phyloP scores from a whole-genome alignment of 2,113 vertebrate species.

The Sinocyclocheilus anshuiensis region DNA sequence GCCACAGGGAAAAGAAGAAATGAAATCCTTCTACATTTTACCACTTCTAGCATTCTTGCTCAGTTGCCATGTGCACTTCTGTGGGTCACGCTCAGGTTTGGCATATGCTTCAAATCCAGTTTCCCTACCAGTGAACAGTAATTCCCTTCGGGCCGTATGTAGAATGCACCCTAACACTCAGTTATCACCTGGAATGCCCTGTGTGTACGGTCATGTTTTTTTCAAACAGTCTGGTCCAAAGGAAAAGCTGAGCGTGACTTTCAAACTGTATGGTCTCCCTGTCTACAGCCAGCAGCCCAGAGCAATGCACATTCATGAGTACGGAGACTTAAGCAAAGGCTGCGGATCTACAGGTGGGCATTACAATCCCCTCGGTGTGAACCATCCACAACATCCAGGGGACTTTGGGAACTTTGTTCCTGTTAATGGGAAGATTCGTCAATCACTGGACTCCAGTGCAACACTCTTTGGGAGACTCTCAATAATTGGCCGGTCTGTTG shows the following conservation, averaged over 20 bases:
- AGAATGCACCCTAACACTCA: constrained; percentile 79
- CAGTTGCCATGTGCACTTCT: not conserved
- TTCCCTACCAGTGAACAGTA: constrained; percentile 59
- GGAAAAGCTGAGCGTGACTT: constrained; percentile 73
- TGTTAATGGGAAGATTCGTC: constrained; percentile 76
- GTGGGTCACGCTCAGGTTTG: not conserved
- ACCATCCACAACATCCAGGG: constrained; percentile 88
- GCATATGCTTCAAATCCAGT: constrained; percentile 28
- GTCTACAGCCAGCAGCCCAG: constrained; percentile 56
- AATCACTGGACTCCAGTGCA: constrained; percentile 66
- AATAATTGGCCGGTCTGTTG: constrained; percentile 84
- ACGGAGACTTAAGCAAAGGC: constrained; percentile 83
- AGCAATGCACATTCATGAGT: constrained; percentile 89
- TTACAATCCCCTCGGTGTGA: constrained; percentile 80
- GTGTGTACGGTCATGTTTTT: constrained; percentile 79
- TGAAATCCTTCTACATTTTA: not conserved
- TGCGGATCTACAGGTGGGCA: constrained; percentile 86
- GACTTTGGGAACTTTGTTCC: constrained; percentile 91
- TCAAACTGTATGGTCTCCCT: constrained; percentile 82
- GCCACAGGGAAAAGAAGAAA: constrained; percentile 14
- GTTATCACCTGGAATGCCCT: constrained; percentile 71
- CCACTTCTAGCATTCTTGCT: constrained; percentile 21
- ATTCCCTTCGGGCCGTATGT: constrained; percentile 76
- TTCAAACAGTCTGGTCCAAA: constrained; percentile 78
- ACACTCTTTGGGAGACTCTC: constrained; percentile 78